Base-by-base conservation (phyloP, 2,797 vertebrate species). In the Micropoecilia bifurca region DNA sequence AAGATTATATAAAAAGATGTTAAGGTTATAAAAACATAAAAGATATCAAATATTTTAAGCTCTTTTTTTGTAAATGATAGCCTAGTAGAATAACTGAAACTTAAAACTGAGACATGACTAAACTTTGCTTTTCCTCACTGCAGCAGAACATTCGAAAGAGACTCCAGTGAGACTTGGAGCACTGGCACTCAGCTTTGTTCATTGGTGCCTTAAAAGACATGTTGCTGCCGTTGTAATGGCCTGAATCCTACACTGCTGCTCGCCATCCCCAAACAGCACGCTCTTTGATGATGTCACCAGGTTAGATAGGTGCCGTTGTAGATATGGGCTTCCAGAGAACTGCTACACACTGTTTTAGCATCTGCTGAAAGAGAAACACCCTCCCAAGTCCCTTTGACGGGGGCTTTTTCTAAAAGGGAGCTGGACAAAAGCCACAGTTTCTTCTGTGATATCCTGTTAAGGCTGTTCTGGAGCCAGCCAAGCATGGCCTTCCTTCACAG, bases 391-490 rank as follows among this genome's bases (percentile, higher is more conserved):
- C 84, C 94, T 96, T 95, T 95, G 94, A 96, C 94, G 92, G 91
- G 92, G 92, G 88, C 87, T 92, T 93, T 95, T 93, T 87, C 85
- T 75, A 84, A 90, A 90, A 82, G 91, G 78, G 92, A 91, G 91
- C 89, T 95, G 95, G 95, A 96, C 95, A 96, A 96, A 96, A 96
- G 96, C 94, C 95, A 95, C 94, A 93, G 94, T 95, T 96, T 96
- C 95, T 95, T 95, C 94, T 95, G 93, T 95, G 95, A 96, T 96
- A 95, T 96, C 95, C 96, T 96, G 96, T 96, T 95, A 96, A 96
- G 95, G 95, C 95, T 95, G 95, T 96, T 96, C 95, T 96, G 92
- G 90, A 95, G 89, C 87, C 94, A 94, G 91, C 95, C 94, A 95
- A 96, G 95, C 96, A 90, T 96, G 87, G 92, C 94, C 92, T 89